phyloP scores from a whole-genome alignment of 1,140 invertebrate genomes.

The Drosophila pseudoananassae region DNA sequence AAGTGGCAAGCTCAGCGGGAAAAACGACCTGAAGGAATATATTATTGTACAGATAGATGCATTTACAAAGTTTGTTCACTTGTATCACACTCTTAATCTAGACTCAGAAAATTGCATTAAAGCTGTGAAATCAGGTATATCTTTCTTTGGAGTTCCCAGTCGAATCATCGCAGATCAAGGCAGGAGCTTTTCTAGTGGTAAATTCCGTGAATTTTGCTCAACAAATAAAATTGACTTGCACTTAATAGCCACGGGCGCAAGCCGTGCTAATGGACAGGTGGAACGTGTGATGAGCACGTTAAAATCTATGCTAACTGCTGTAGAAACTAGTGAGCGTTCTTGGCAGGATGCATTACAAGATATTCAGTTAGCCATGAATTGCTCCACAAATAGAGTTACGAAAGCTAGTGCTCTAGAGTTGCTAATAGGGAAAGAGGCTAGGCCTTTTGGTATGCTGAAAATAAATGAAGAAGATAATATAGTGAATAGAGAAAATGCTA shows the following conservation, averaged over 20 bases:
- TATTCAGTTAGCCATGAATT: neutral
- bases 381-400: neutral
- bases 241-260: constrained; percentile 10
- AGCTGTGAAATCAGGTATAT: neutral
- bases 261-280: constrained; percentile 4
- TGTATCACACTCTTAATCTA: neutral
- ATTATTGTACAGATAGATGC: neutral
- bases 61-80: constrained; percentile 10
- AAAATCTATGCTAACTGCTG: constrained; percentile 7
- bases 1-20: constrained; percentile 13
- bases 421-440: constrained; percentile 7
- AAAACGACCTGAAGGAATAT: constrained; percentile 10
- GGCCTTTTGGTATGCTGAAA: constrained; percentile 4
- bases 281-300: neutral
- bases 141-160: neutral
- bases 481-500: neutral
- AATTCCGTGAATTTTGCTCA: constrained; percentile 5
- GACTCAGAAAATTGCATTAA: constrained; percentile 4
- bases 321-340: constrained; percentile 1
- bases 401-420: neutral
- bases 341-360: constrained; percentile 1
- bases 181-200: neutral
- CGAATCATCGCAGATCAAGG: constrained; percentile 2
- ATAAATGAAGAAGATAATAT: constrained; percentile 8
- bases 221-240: constrained; percentile 1